Conservation (phyloP, 1,140 invertebrate genomes). For the Mylabris phalerata region DNA sequence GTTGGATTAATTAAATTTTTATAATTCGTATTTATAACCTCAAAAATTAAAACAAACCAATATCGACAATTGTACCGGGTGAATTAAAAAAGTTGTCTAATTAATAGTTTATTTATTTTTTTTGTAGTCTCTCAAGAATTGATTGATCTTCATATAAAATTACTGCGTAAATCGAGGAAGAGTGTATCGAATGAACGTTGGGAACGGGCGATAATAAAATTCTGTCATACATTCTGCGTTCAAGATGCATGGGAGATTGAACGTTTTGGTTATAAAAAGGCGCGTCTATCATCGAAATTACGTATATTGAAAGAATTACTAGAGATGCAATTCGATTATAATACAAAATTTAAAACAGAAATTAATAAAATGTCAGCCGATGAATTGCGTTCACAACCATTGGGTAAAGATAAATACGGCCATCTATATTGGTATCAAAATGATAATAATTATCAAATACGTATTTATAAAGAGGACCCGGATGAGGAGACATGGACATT, state of each 20-base stretch:
- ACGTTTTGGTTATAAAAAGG: constrained; percentile 91
- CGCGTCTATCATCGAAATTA: constrained; percentile 79
- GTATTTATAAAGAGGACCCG: constrained; percentile 88
- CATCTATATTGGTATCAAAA: constrained; percentile 89
- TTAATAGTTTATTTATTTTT: constrained; percentile 39
- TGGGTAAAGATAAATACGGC: constrained; percentile 85
- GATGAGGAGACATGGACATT: constrained; percentile 95
- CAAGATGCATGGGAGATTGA: constrained; percentile 96
- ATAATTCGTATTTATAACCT: too few species aligned
- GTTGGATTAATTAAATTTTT: too few species aligned
- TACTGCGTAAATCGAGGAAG: constrained; percentile 80
- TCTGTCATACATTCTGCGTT: constrained; percentile 80
- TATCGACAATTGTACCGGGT: too few species aligned
- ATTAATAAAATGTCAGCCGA: constrained; percentile 74
- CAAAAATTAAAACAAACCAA: not conserved
- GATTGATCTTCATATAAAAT: constrained; percentile 80
- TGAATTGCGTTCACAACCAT: constrained; percentile 75
- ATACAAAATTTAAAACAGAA: constrained; percentile 88
- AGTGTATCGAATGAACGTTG: constrained; percentile 76
- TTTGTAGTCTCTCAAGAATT: constrained; percentile 66
- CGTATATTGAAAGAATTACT: constrained; percentile 82
- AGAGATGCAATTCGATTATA: constrained; percentile 91
- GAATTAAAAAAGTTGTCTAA: not conserved
- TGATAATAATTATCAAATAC: constrained; percentile 80
- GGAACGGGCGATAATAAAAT: constrained; percentile 84